Evolutionary conservation across 2,113 vertebrate species (phyloP), one percentile per base, ranked within the genome.

Genomic region (Atrichornis clamosus): DNA sequence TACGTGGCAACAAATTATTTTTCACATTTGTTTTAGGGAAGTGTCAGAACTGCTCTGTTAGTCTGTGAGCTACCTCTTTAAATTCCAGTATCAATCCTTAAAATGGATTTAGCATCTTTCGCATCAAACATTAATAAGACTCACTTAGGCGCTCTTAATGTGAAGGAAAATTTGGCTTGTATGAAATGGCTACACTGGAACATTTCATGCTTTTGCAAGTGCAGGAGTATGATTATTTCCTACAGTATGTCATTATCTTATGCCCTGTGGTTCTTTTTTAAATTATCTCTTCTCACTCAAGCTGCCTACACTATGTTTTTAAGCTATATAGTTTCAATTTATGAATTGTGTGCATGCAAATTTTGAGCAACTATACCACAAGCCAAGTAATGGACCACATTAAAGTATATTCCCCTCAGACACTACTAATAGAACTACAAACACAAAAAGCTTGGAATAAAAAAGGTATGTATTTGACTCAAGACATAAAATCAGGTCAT

Each of bases 51-150:
- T 56, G 46, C 58, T 80, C 68, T 92, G 53, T 75, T 55, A 67
- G 47, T 83, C 70, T 49, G 62, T 60, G 72, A 62, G 47, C 89
- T 94, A 81, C 74, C 92, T 70, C 94, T 95, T 93, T 92, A 91
- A 96, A 97, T 95, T 89, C 73, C 63, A 95, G 37, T 23, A 96
- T 90, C 93, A 94, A 97, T 55, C 47, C 53, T 93, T 85, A 63
- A 97, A 96, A 91, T 74, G 58, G 81, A 94, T 95, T 95, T 95
- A 78, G 65, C 77, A 92, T 89, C 69, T 96, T 95, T 95, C 33
- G 7, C 93, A 92, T 96, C 86, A 97, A 96, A 96, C 69, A 96
- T 94, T 95, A 96, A 93, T 93, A 96, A 97, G 74, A 95, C 47
- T 96, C 96, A 93, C 83, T 93, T 96, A 95, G 80, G 74, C 24